A percentile compares a stretch with the other conserved stretches of the same genome.
These are phyloP conservation scores for Pseudochromis fuscus DNA, from an alignment of 2,797 vertebrate genomes.

Conservation along the genomic window DNA sequence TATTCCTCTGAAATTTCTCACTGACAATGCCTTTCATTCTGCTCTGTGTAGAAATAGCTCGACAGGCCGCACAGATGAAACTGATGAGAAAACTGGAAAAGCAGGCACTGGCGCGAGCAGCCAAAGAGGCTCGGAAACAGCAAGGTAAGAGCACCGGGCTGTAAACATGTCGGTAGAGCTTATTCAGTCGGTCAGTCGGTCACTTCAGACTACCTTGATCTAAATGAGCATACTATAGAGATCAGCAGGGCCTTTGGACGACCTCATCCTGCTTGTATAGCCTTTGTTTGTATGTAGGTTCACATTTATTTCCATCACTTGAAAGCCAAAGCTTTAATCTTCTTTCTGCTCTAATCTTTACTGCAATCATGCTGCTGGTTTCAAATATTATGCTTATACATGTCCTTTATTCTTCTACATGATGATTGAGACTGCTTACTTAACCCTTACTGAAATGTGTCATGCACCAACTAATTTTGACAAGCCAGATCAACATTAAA, in stretches of 20 bases:
- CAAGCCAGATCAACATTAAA: no score
- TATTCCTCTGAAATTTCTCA: conserved; percentile 23
- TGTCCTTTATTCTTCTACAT: conserved; percentile 21
- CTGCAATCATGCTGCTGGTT: conserved; percentile 27
- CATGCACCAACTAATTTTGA: background rate
- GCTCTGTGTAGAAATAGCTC: conserved; percentile 91
- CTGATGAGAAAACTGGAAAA: conserved; percentile 98
- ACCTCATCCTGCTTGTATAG: conserved; percentile 32
- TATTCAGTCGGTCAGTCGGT: conserved; percentile 42
- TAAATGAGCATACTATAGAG: conserved; percentile 42
- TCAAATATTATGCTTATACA: conserved; percentile 42
- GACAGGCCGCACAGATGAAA: conserved; percentile 98
- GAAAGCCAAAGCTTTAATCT: conserved; percentile 59
- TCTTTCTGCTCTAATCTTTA: conserved; percentile 57
- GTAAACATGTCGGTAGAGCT: conserved; percentile 22
- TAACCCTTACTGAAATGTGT: conserved; percentile 14
- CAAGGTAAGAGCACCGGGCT: conserved; percentile 86
- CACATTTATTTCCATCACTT: conserved; percentile 58
- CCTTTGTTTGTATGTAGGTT: conserved; percentile 49
- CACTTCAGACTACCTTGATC: conserved; percentile 54
- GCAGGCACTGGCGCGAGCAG: conserved; percentile 94
- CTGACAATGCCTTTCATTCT: conserved; percentile 28
- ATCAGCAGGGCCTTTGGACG: conserved; percentile 30
- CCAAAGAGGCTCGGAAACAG: conserved; percentile 98
- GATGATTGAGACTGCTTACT: background rate